Evolutionary conservation across 2,113 vertebrate species (phyloP), one percentile per base, ranked within the genome.

Genomic region (Helogale parvula): DNA sequence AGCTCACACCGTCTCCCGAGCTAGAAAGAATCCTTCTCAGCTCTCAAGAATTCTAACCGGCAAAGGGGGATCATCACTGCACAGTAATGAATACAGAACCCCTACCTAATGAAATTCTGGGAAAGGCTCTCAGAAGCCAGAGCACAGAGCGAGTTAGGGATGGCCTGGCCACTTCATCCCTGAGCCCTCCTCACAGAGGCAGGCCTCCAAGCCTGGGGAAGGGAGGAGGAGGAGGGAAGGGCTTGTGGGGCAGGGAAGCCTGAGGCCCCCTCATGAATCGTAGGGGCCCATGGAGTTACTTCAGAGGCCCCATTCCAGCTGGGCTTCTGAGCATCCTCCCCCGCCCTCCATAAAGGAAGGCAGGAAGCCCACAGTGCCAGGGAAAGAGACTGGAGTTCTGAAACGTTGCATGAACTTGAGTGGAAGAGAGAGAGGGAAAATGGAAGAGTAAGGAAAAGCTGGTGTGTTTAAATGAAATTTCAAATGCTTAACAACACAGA

Each of bases 21-120:
- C 2, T 8, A 33, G 29, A 60, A 41, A 87, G 63, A 84, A 29
- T 19, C 52, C 14, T 45, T 7, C 60, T 72, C 41, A 5, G 41
- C 14, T 72, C 47, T 81, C 25, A 47, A 96, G 82, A 88, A 74
- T 91, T 93, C 91, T 88, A 63, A 57, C 7, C 29, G 45, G 68
- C 50, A 33, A 77, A 88, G 86, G 80, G 69, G 77, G 60, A 45
- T 21, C n/a, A 82, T 88, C 77, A 72, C 1, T 38, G 41, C 17
- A 27, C 27, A 38, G 47, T 84, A 27, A 65, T 76, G 45, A 76
- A 9, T 16, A n/a, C 1, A 13, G 35, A 93, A 23, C 5, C 29
- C 29, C 71, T 45, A 47, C 50, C 81, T 38, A 7, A 10, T 52
- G 52, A 76, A 68, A 79, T 41, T 86, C 47, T 68, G 79, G 52